These are phyloP conservation scores for Orchesellides sinensis DNA, from an alignment of 2,888 invertebrate genomes.

Conservation along the genomic window DNA sequence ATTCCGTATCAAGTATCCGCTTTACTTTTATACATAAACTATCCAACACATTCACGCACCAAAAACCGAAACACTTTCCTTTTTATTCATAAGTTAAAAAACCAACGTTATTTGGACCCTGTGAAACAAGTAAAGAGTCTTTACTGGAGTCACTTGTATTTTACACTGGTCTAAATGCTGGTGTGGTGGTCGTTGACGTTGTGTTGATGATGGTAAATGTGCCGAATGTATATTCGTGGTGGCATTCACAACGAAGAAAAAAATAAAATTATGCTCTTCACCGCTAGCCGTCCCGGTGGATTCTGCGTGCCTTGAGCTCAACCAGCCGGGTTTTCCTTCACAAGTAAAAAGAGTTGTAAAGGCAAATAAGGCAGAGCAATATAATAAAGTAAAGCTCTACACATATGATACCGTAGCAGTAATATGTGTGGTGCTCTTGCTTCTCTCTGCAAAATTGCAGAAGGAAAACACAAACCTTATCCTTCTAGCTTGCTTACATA, in stretches of 20 bases:
- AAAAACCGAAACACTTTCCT: background rate
- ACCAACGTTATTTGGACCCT: no score
- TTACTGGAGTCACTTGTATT: background rate
- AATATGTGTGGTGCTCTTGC: no score
- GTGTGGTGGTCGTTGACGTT: background rate
- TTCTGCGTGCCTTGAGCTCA: conserved; percentile 66
- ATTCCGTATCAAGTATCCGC: no score
- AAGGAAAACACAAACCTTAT: no score
- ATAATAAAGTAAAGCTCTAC: no score
- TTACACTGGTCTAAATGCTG: background rate
- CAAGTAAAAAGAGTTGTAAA: no score
- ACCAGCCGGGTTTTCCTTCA: conserved; percentile 62
- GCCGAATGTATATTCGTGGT: background rate
- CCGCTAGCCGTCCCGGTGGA: conserved; percentile 63
- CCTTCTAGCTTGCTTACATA: no score
- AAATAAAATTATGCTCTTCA: conserved; percentile 55
- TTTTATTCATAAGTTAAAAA: no score
- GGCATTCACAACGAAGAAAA: background rate
- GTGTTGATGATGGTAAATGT: background rate
- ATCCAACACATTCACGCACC: conserved; percentile 4
- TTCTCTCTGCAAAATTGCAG: no score
- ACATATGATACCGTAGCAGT: no score
- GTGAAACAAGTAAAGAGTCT: background rate
- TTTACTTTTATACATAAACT: no score
- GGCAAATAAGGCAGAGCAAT: no score